A percentile compares a stretch with the other conserved stretches of the same genome.
Conservation (phyloP, 2,113 vertebrate species). For the Anguilla rostrata region DNA sequence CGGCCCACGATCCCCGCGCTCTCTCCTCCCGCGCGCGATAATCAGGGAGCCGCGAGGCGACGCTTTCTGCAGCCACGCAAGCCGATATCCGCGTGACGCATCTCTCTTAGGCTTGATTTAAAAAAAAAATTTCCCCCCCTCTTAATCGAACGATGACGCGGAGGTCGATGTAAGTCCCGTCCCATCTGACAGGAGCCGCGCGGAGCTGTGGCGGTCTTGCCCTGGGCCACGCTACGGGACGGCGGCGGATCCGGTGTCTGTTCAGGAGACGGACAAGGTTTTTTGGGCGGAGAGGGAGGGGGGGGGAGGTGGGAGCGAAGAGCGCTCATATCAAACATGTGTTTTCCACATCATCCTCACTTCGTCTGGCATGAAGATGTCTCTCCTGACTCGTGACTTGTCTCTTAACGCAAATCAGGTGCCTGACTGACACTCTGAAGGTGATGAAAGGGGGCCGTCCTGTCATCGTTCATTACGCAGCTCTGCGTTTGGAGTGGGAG, state of each 20-base stretch:
- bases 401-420: conserved; percentile 58
- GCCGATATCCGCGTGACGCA: conserved; percentile 17
- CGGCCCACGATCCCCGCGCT: conserved; percentile 23
- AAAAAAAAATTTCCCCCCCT: conserved; percentile 22
- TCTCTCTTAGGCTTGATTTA: neutral
- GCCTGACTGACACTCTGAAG: conserved; percentile 37
- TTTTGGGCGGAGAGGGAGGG: conserved; percentile 18
- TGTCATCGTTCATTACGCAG: neutral
- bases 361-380: conserved; percentile 49
- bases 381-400: conserved; percentile 56
- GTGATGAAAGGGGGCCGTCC: conserved; percentile 52
- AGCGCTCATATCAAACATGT: conserved; percentile 52
- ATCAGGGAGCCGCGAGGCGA: conserved; percentile 28
- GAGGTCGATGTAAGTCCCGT: neutral
- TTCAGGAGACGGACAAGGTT: conserved; percentile 14
- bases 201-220: neutral
- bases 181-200: neutral
- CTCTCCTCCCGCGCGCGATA: neutral
- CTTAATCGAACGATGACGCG: neutral
- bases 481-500: neutral
- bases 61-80: conserved; percentile 32
- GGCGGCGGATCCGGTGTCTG: neutral
- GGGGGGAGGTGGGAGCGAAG: conserved; percentile 38
- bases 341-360: conserved; percentile 58
- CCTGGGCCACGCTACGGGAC: neutral